Conservation (phyloP, 2,888 invertebrate species). For the Chalcis sispes region DNA sequence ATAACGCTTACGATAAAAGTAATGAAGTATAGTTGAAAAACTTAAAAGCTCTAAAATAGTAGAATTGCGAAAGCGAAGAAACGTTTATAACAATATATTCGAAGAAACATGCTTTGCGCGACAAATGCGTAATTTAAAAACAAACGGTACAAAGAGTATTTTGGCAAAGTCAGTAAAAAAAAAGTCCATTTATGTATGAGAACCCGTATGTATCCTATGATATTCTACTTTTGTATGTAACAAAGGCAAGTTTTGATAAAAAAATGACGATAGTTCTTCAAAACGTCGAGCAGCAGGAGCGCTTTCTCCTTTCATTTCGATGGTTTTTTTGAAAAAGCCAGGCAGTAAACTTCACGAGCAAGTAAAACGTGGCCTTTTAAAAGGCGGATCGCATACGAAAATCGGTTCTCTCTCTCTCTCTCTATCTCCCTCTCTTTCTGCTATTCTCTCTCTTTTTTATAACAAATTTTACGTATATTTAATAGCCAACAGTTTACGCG, state of each 20-base stretch:
- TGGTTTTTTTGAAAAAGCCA: conserved; percentile 12
- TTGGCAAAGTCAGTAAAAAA: background rate
- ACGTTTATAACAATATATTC: too few species aligned
- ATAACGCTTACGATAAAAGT: too few species aligned
- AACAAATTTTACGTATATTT: conserved; percentile 37
- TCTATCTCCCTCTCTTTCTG: background rate
- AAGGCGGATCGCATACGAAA: conserved; percentile 32
- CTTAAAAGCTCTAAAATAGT: too few species aligned
- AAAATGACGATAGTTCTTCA: conserved; percentile 16
- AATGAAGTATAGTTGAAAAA: too few species aligned
- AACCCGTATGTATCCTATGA: too few species aligned
- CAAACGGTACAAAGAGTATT: too few species aligned
- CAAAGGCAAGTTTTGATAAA: background rate
- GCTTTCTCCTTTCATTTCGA: too few species aligned
- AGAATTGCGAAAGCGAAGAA: too few species aligned
- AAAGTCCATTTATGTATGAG: background rate
- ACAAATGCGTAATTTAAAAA: too few species aligned
- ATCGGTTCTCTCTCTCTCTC: conserved; percentile 1
- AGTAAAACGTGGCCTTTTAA: conserved; percentile 22
- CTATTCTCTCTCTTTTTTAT: conserved; percentile 2
- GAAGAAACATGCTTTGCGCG: too few species aligned
- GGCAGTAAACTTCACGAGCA: conserved; percentile 25
- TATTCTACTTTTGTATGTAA: too few species aligned
- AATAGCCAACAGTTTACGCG: conserved; percentile 29
- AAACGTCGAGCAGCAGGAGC: too few species aligned